Conservation (phyloP, 1,140 invertebrate genomes). For the Phenacoccus solenopsis region DNA sequence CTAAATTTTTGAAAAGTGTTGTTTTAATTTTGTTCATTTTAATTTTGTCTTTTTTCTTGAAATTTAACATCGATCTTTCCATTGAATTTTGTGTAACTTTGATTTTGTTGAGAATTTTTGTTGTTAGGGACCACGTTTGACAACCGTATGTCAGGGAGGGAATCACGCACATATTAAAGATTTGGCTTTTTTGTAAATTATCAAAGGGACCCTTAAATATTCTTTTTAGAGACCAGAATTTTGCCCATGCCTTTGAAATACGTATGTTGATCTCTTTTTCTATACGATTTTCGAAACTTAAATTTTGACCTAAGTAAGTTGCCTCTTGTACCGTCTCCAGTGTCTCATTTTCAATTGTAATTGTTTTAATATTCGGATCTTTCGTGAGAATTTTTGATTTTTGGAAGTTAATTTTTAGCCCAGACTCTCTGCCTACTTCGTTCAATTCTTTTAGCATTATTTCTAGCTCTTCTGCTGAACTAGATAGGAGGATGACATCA, state of each 20-base stretch:
- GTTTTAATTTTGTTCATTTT: slow-evolving; percentile 10
- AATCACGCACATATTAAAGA: slow-evolving; percentile 11
- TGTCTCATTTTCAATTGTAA: slow-evolving; percentile 8
- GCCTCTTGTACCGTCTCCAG: neutral
- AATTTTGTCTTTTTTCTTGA: slow-evolving; percentile 16
- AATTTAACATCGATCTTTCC: neutral
- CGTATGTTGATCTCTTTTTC: slow-evolving; percentile 8
- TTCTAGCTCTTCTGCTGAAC: slow-evolving; percentile 1
- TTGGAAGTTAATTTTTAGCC: slow-evolving; percentile 15
- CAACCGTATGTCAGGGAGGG: slow-evolving; percentile 18
- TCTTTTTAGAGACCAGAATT: slow-evolving; percentile 16
- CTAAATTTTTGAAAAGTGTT: neutral
- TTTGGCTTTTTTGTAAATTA: neutral
- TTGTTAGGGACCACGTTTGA: slow-evolving; percentile 20
- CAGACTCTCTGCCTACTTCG: neutral
- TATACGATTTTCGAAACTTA: neutral
- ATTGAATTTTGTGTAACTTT: neutral
- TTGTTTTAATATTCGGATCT: neutral
- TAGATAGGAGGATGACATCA: slow-evolving; percentile 28
- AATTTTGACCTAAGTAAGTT: neutral
- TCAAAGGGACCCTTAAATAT: slow-evolving; percentile 5
- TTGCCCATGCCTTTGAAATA: slow-evolving; percentile 20
- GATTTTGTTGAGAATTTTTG: slow-evolving; percentile 11
- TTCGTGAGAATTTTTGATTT: slow-evolving; percentile 21
- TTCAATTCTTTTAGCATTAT: slow-evolving; percentile 15